Evolutionary conservation across 2,888 invertebrate genomes (phyloP).

Genomic region (Noctua comes): DNA sequence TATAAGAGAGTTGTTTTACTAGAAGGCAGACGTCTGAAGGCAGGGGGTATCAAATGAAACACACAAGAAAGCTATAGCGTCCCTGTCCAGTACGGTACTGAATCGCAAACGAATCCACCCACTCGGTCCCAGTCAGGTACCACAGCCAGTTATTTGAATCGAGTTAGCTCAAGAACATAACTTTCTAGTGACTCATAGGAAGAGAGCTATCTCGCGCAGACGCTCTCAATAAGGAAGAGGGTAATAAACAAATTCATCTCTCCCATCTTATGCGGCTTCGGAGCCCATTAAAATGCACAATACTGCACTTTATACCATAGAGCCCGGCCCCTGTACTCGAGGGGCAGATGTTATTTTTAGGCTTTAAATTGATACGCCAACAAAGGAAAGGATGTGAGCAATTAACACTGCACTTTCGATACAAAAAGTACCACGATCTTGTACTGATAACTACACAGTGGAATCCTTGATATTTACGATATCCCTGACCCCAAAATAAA

Average conservation of each 20-base stretch:
- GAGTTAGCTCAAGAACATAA: slow-evolving; percentile 87
- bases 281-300: slow-evolving; percentile 89
- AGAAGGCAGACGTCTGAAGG: slow-evolving; percentile 34
- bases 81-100: slow-evolving; percentile 56
- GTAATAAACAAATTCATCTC: slow-evolving; percentile 91
- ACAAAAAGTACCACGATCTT: slow-evolving; percentile 73
- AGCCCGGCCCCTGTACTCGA: slow-evolving; percentile 77
- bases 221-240: slow-evolving; percentile 90
- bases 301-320: slow-evolving; percentile 88
- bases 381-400: slow-evolving; percentile 89
- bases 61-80: slow-evolving; percentile 61
- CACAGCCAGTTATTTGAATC: slow-evolving; percentile 82
- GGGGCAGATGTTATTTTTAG: slow-evolving; percentile 88
- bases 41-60: slow-evolving; percentile 51
- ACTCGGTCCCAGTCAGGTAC: slow-evolving; percentile 73
- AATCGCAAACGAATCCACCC: slow-evolving; percentile 65
- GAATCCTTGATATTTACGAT: slow-evolving; percentile 71
- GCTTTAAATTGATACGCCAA: slow-evolving; percentile 87
- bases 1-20: slow-evolving; percentile 46
- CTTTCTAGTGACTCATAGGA: slow-evolving; percentile 91
- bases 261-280: slow-evolving; percentile 88
- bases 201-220: slow-evolving; percentile 89
- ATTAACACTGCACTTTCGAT: slow-evolving; percentile 87
- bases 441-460: slow-evolving; percentile 67
- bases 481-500: slow-evolving; percentile 73